Evolutionary conservation across 2,797 vertebrate genomes (phyloP).

Genomic region (Antennarius maculatus): DNA sequence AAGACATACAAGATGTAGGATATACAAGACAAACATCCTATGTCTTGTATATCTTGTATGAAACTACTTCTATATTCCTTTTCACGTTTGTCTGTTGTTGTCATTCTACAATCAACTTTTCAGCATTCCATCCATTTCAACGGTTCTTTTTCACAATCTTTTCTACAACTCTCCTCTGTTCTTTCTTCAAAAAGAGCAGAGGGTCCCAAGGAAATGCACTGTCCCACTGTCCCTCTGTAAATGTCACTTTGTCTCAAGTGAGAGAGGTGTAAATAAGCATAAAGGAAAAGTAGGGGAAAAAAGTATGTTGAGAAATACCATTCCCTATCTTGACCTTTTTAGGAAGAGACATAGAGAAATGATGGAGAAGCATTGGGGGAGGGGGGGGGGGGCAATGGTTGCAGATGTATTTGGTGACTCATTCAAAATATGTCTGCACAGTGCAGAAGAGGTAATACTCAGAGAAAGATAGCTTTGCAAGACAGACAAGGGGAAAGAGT

Average conservation of each 20-base stretch:
- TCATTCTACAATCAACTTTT: slow-evolving; percentile 16
- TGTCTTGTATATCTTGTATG: too few relatives aligned
- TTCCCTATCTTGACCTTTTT: slow-evolving; percentile 68
- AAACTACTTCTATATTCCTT: neutral
- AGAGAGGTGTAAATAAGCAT: slow-evolving; percentile 40
- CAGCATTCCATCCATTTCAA: slow-evolving; percentile 37
- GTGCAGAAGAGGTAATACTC: slow-evolving; percentile 62
- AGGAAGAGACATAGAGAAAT: slow-evolving; percentile 33
- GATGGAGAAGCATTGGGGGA: slow-evolving; percentile 28
- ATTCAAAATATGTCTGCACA: slow-evolving; percentile 68
- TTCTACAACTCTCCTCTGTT: slow-evolving; percentile 44
- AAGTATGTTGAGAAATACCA: slow-evolving; percentile 57
- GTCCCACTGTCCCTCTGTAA: slow-evolving; percentile 60
- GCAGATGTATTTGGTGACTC: slow-evolving; percentile 70
- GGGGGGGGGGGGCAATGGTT: slow-evolving; percentile 47
- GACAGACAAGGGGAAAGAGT: slow-evolving; percentile 45
- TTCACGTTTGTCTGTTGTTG: slow-evolving; percentile 27
- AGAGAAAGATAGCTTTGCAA: slow-evolving; percentile 52
- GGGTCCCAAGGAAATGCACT: slow-evolving; percentile 53
- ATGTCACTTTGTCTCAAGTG: slow-evolving; percentile 77
- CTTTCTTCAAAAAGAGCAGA: slow-evolving; percentile 51
- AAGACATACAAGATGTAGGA: too few relatives aligned
- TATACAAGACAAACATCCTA: too few relatives aligned
- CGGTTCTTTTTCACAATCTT: slow-evolving; percentile 24
- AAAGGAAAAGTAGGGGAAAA: slow-evolving; percentile 42